These are phyloP conservation scores for Numenius phaeopus DNA, from an alignment of 2,797 vertebrate genomes.

Conservation along the genomic window DNA sequence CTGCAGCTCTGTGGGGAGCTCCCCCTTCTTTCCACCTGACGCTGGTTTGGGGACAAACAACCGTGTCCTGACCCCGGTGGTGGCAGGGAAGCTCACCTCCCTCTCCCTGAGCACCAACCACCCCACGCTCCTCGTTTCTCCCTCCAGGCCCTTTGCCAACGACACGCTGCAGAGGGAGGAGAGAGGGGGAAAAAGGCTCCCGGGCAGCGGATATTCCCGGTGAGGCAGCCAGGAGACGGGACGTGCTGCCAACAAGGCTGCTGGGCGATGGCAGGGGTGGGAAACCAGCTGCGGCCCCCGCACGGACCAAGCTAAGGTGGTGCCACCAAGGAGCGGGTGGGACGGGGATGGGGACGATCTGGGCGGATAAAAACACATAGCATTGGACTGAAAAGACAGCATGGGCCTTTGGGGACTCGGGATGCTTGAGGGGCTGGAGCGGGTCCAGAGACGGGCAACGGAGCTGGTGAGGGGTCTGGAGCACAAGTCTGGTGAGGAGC, in stretches of 20 bases:
- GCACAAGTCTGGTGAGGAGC: too few species aligned
- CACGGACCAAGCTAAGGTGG: accelerated
- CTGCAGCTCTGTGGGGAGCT: background rate
- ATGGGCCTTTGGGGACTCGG: accelerated
- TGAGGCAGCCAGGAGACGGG: background rate
- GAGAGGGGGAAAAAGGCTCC: background rate
- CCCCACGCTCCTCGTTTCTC: accelerated
- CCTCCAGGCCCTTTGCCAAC: background rate
- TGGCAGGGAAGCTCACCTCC: background rate
- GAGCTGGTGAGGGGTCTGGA: too few species aligned
- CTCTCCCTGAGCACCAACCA: background rate
- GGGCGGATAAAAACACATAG: background rate
- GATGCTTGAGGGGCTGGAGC: too few species aligned
- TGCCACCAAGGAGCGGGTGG: accelerated
- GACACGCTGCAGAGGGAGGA: background rate
- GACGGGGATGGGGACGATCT: accelerated
- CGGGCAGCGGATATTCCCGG: background rate
- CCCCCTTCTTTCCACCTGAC: too few species aligned
- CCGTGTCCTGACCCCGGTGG: accelerated
- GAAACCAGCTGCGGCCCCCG: background rate
- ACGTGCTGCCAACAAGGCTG: background rate
- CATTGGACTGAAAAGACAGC: background rate
- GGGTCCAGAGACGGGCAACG: too few species aligned
- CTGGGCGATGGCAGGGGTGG: background rate
- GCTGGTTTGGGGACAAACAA: background rate